Conservation (phyloP, 2,797 vertebrate genomes). For the Malacoraja senta region DNA sequence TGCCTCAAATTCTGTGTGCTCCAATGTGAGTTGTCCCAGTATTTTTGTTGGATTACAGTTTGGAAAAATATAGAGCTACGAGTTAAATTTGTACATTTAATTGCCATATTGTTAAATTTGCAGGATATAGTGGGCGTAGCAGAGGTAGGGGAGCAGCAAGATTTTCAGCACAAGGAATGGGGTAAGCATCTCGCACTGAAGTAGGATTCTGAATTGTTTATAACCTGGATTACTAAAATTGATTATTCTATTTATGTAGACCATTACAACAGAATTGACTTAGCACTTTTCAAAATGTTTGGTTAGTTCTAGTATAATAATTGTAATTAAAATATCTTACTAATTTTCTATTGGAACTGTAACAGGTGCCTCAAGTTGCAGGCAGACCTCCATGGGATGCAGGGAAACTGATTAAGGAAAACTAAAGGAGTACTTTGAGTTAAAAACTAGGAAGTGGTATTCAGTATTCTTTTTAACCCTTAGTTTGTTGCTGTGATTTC, state of each 20-base stretch:
- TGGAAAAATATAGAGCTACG: not conserved
- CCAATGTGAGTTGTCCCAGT: not conserved
- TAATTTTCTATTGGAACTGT: not conserved
- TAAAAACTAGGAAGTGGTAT: not conserved
- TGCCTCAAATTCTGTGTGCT: not conserved
- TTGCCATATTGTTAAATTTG: not conserved
- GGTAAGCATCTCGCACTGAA: constrained; percentile 59
- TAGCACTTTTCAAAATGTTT: not conserved
- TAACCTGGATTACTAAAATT: constrained; percentile 40
- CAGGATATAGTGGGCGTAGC: constrained; percentile 78
- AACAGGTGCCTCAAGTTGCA: not conserved
- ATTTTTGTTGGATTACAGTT: not conserved
- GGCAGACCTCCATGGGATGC: not conserved
- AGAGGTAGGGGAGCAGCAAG: constrained; percentile 77
- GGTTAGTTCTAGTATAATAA: not conserved
- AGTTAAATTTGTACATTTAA: not conserved
- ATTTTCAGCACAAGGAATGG: constrained; percentile 91
- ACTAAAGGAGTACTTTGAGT: not conserved
- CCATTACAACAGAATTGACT: not conserved
- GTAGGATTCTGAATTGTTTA: constrained; percentile 40
- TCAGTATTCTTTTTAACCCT: not conserved
- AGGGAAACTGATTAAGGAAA: not conserved
- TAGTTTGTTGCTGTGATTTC: not conserved
- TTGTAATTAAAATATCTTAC: not conserved
- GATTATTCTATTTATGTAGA: not conserved